phyloP scores from a whole-genome alignment of 2,888 invertebrate genomes.

The Calliopum simillimum region DNA sequence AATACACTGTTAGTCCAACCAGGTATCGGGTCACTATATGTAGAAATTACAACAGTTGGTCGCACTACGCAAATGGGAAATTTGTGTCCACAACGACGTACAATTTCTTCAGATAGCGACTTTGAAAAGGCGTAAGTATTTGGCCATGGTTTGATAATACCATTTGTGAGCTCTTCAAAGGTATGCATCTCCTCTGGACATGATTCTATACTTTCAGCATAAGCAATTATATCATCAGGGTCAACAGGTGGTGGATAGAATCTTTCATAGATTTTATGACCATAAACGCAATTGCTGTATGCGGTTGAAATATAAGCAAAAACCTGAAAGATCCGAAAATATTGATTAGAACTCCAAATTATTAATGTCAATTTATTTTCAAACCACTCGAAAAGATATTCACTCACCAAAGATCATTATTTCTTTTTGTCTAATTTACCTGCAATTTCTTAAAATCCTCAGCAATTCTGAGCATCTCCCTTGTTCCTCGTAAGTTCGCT shows the following conservation, averaged over 20 bases:
- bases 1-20: slow-evolving; percentile 52
- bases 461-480: slow-evolving; percentile 48
- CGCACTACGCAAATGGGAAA: slow-evolving; percentile 49
- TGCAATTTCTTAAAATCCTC: slow-evolving; percentile 47
- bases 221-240: slow-evolving; percentile 48
- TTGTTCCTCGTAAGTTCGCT: slow-evolving; percentile 52
- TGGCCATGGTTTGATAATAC: slow-evolving; percentile 52
- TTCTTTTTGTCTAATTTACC: no score
- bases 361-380: neutral
- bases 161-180: slow-evolving; percentile 42
- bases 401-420: no score
- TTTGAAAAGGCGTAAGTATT: slow-evolving; percentile 54
- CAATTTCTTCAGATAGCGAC: slow-evolving; percentile 51
- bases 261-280: slow-evolving; percentile 46
- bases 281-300: slow-evolving; percentile 47
- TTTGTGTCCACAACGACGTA: slow-evolving; percentile 45
- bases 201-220: slow-evolving; percentile 40
- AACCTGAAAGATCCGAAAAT: slow-evolving; percentile 39
- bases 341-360: neutral
- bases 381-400: no score
- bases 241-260: slow-evolving; percentile 51
- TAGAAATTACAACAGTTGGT: slow-evolving; percentile 52
- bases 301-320: slow-evolving; percentile 55
- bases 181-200: slow-evolving; percentile 38
- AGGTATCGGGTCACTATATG: slow-evolving; percentile 51